Evolutionary conservation across 2,888 invertebrate genomes (phyloP), one percentile per base, ranked within the genome.

Genomic region (Melinopterus prodromus): DNA sequence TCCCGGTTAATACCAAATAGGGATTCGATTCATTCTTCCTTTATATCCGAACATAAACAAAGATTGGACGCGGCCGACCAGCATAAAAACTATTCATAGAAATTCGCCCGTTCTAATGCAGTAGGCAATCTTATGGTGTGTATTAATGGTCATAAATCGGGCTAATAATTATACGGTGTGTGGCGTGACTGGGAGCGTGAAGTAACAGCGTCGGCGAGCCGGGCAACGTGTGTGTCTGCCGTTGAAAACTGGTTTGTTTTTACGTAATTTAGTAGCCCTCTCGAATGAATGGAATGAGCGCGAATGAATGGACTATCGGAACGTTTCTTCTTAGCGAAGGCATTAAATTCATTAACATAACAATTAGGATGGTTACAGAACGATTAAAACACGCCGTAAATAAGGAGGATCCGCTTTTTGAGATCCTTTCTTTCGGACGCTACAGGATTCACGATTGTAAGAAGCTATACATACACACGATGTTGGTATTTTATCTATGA

Each of bases 81-180:
- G 53, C 5, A 12, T 53, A 53, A 53, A 53, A 53, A 53, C 53
- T 53, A 53, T 53, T 12, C 53, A 53, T 12, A 53, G 53, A 53
- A 53, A 12, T 53, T 53, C 53, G 53, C 26, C 26, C 53, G 53
- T 53, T 53, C 53, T 53, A 53, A 53, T 53, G 53, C 53, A 53
- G 53, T 53, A 53, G 53, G 53, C 53, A 53, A 53, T 53, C 35
- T 26, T 71, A 71, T 26, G 35, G 71, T 71, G 71, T 35, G 35
- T 16, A 16, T 71, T 71, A 71, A 53, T 53, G 53, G 53, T 53
- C 76, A 80, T 80, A 80, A 80, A 80, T 78, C 76, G 71, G 71
- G 38, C 71, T 37, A 76, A 76, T 80, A 78, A 80, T 80, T 78
- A 80, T 76, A 78, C 76, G 36, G 71, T 53, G 53, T 53, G 53